These are phyloP conservation scores for Aplodontia rufa DNA, from an alignment of 2,113 vertebrate species.

Conservation along the genomic window DNA sequence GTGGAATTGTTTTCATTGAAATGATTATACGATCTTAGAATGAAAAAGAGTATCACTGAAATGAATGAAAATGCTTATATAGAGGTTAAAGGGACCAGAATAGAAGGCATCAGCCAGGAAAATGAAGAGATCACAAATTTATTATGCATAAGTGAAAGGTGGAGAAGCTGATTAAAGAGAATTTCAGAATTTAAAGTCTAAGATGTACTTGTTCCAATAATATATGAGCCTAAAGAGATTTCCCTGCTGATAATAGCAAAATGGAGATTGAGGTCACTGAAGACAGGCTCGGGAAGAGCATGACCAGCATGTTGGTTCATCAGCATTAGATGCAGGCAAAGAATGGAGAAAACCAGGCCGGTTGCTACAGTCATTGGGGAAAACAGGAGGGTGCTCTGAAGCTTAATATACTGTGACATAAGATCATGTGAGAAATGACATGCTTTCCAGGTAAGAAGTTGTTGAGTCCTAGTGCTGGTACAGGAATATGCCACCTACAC, in stretches of 20 bases:
- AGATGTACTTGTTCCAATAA: neutral
- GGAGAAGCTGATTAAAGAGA: neutral
- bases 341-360: neutral
- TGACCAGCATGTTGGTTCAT: neutral
- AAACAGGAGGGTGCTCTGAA: neutral
- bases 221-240: neutral
- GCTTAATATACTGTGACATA: neutral
- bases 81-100: neutral
- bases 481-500: neutral
- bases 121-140: neutral
- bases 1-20: neutral
- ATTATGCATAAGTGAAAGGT: neutral
- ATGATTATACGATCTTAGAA: neutral
- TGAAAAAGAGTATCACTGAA: neutral
- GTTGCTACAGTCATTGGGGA: neutral
- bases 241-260: neutral
- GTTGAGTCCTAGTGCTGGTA: neutral
- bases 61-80: neutral
- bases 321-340: neutral
- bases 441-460: neutral
- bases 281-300: neutral
- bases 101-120: neutral
- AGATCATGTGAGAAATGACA: neutral
- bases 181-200: neutral
- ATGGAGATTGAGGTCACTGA: neutral